Percentiles rank a stretch among this genome's conserved stretches.
These are phyloP conservation scores for Patella depressa DNA, from an alignment of 2,888 invertebrate genomes.

Conservation along the genomic window DNA sequence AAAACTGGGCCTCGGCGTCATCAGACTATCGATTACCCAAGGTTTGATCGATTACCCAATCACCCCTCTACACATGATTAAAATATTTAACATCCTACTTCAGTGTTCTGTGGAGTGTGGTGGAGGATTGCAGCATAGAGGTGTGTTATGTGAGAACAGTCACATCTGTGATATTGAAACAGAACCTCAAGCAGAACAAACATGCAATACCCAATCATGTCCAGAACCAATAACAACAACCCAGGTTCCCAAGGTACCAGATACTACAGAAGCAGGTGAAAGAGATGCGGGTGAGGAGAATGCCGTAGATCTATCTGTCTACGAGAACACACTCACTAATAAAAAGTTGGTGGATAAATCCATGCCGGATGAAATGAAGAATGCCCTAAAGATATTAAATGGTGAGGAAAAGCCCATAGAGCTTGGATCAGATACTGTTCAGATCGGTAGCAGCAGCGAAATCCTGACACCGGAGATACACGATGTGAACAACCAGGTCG, in stretches of 20 bases:
- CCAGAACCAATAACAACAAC: slow-evolving; percentile 25
- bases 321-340: not conserved
- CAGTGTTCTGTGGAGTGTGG: slow-evolving; percentile 70
- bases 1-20: no score
- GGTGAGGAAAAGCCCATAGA: not conserved
- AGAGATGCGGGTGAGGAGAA: not conserved
- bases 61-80: no score
- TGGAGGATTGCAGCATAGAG: slow-evolving; percentile 68
- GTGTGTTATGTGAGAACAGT: slow-evolving; percentile 66
- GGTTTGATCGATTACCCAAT: no score
- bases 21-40: no score
- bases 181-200: slow-evolving; percentile 47
- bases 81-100: no score
- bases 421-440: not conserved
- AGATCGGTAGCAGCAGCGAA: slow-evolving; percentile 4
- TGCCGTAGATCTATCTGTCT: not conserved
- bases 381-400: not conserved
- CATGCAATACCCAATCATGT: slow-evolving; percentile 48
- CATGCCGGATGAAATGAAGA: not conserved
- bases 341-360: slow-evolving; percentile 22
- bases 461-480: not conserved
- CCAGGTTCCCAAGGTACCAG: not conserved
- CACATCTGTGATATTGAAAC: slow-evolving; percentile 50
- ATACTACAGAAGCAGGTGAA: not conserved
- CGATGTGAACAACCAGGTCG: not conserved